Evolutionary conservation across 2,888 invertebrate genomes (phyloP), one percentile per base, ranked within the genome.

Genomic region (Chalcis sispes): DNA sequence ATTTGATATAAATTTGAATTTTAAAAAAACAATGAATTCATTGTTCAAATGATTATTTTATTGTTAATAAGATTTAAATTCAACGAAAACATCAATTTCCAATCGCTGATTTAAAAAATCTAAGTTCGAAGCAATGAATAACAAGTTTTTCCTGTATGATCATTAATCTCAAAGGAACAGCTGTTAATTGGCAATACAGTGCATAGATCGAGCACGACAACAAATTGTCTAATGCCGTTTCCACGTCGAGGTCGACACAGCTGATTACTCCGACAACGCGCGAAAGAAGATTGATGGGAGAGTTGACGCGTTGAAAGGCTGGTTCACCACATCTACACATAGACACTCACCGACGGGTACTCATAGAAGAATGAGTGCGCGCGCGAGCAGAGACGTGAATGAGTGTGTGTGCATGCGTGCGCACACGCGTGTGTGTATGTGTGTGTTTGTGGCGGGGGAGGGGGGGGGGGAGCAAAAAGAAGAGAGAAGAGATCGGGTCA

Each of bases 171-270:
- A 13, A 48, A 42, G 42, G 8, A 46, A 23, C 29, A 62, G 18
- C 8, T 18, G 10, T 29, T 29, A 36, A 56, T 58, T 46, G 15
- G 15, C 13, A 13, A 18, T 56, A 58, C 48, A 64, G 58, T n/a
- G 18, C 20, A 56, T 0, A 10, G 2, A 40, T 48, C 52, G 42
- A 40, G 29, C 18, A 15, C 32, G 62, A 64, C 29, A 62, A 64
- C 48, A 64, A 72, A 72, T 72, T 36, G 56, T 72, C 56, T 72
- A 64, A 56, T 72, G 64, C 36, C 72, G 29, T 65, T 72, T 74
- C 15, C 52, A 67, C 73, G 42, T 61, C 40, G 42, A 70, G 46
- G 54, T 58, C 75, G 50, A 32, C 42, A 29, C 64, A 20, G 58
- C 56, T 40, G 69, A 69, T 69, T 64, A 75, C 13, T n/a, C 64